These are phyloP conservation scores for Toxotes jaculatrix DNA, from an alignment of 2,113 vertebrate genomes.

Conservation along the genomic window DNA sequence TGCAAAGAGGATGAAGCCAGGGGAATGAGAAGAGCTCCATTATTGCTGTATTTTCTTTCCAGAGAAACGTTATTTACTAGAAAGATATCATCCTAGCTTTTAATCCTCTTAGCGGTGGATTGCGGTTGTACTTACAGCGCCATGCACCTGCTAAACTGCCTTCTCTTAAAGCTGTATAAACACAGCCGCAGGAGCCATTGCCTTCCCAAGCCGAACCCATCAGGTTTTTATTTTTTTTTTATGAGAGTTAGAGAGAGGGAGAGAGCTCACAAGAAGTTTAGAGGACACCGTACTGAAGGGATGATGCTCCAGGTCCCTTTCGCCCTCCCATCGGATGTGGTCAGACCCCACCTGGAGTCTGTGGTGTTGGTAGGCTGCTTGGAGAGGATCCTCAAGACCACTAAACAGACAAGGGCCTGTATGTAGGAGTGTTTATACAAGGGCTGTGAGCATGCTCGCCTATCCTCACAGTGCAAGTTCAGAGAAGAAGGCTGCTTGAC, in stretches of 20 bases:
- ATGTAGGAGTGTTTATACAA: slow-evolving; percentile 60
- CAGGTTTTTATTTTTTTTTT: slow-evolving; percentile 66
- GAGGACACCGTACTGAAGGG: slow-evolving; percentile 73
- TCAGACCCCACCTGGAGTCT: slow-evolving; percentile 68
- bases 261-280: slow-evolving; percentile 74
- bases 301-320: slow-evolving; percentile 48
- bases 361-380: slow-evolving; percentile 35
- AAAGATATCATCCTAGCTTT: slow-evolving; percentile 86
- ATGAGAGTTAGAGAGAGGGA: slow-evolving; percentile 58
- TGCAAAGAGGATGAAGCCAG: slow-evolving; percentile 84
- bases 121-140: slow-evolving; percentile 86
- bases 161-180: slow-evolving; percentile 87
- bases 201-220: slow-evolving; percentile 73
- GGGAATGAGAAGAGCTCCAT: slow-evolving; percentile 80
- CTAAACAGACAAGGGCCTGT: slow-evolving; percentile 54
- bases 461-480: slow-evolving; percentile 46
- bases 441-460: slow-evolving; percentile 47
- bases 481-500: slow-evolving; percentile 33
- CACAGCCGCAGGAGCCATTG: slow-evolving; percentile 78
- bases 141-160: slow-evolving; percentile 87
- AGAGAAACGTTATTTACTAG: slow-evolving; percentile 86
- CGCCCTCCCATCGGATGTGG: slow-evolving; percentile 43
- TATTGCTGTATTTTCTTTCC: slow-evolving; percentile 83
- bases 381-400: slow-evolving; percentile 41
- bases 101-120: slow-evolving; percentile 89